These are phyloP conservation scores for Halictus rubicundus DNA, from an alignment of 1,140 invertebrate genomes.

Conservation along the genomic window DNA sequence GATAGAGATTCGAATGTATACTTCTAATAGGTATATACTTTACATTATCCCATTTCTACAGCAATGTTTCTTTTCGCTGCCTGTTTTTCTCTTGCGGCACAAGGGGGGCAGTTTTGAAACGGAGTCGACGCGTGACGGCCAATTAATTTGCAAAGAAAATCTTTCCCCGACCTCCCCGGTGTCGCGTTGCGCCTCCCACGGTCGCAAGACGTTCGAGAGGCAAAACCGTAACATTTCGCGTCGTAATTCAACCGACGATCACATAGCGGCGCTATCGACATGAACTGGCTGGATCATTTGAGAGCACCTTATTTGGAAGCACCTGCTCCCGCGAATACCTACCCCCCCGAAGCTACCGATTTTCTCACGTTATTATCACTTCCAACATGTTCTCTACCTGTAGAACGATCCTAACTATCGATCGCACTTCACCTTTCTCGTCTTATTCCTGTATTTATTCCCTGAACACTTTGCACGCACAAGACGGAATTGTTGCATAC, in stretches of 20 bases:
- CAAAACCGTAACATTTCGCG: not conserved
- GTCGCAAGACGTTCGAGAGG: no score
- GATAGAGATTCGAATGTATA: no score
- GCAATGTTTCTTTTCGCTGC: no score
- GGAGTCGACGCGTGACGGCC: no score
- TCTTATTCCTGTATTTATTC: not conserved
- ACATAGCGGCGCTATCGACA: constrained; percentile 65
- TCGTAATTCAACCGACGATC: constrained; percentile 54
- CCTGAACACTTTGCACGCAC: constrained; percentile 3
- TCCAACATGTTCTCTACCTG: constrained; percentile 1
- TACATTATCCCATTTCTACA: no score
- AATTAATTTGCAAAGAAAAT: no score
- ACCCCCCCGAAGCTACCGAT: constrained; percentile 37
- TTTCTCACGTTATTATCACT: constrained; percentile 10
- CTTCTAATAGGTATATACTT: no score
- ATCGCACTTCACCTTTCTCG: not conserved
- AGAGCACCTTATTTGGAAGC: constrained; percentile 79
- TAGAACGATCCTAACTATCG: not conserved
- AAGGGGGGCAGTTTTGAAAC: no score
- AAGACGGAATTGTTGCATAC: not conserved
- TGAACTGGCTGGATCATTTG: constrained; percentile 58
- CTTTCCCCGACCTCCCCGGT: no score
- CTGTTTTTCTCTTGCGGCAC: no score
- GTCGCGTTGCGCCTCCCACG: no score
- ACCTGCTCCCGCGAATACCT: constrained; percentile 58